Evolutionary conservation across 2,797 vertebrate species (phyloP).

Genomic region (Spea hammondii): DNA sequence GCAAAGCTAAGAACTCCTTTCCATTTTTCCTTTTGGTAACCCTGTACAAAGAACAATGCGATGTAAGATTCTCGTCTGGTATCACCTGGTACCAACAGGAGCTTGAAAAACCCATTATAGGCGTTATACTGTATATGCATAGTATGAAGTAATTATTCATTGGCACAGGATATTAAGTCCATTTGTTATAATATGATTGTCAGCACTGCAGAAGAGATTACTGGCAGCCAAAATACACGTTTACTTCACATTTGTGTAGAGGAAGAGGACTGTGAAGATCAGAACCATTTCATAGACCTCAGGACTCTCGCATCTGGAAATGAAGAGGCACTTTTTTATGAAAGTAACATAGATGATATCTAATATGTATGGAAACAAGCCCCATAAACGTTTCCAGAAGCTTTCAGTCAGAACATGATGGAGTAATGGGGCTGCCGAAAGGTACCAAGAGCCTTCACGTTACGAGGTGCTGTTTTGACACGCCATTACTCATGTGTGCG

Average conservation of each 20-base stretch:
- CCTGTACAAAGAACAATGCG: too few species aligned
- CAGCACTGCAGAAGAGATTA: background rate
- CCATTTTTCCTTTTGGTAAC: too few species aligned
- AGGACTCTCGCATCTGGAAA: background rate
- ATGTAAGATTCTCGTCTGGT: too few species aligned
- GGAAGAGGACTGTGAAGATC: background rate
- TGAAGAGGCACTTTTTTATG: background rate
- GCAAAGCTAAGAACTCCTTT: too few species aligned
- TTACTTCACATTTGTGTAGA: background rate
- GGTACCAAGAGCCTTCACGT: background rate
- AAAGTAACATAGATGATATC: background rate
- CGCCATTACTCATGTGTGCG: background rate
- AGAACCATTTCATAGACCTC: background rate
- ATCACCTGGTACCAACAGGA: too few species aligned
- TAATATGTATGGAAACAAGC: background rate
- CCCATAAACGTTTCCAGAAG: background rate
- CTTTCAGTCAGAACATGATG: background rate
- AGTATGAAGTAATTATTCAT: background rate
- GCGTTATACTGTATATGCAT: background rate
- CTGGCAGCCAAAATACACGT: background rate
- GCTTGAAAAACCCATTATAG: too few species aligned
- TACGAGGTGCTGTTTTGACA: background rate
- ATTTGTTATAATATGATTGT: background rate
- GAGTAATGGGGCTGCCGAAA: background rate
- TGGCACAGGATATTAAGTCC: background rate